These are phyloP conservation scores for Seriola dumerili DNA, from an alignment of 2,113 vertebrate genomes.

Conservation along the genomic window DNA sequence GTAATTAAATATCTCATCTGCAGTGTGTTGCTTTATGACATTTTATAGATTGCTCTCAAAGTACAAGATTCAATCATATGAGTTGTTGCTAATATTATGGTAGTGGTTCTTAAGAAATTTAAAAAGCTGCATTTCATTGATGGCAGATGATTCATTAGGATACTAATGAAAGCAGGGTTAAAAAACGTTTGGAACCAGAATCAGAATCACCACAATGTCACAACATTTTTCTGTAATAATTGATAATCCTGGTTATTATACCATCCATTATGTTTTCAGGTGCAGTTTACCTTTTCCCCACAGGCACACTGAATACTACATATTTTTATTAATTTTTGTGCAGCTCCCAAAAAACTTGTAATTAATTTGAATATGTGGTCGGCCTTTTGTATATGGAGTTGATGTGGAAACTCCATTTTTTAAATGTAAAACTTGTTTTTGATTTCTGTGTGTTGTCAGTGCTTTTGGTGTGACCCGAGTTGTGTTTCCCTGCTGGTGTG, in stretches of 20 bases:
- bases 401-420: slow-evolving; percentile 15
- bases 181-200: neutral
- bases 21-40: slow-evolving; percentile 5
- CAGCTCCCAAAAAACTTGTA: neutral
- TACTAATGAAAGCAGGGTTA: neutral
- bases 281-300: neutral
- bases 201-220: neutral
- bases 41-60: neutral
- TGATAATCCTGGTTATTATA: neutral
- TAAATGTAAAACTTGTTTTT: neutral
- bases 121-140: slow-evolving; percentile 1
- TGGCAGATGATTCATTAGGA: neutral
- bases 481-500: slow-evolving; percentile 6
- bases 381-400: neutral
- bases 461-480: neutral
- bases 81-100: neutral
- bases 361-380: neutral
- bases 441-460: neutral
- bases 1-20: slow-evolving; percentile 16
- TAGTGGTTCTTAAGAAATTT: no score
- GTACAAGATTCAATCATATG: neutral
- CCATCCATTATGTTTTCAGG: neutral
- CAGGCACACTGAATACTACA: neutral
- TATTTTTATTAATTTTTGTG: slow-evolving; percentile 1
- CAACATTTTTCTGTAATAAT: slow-evolving; percentile 1